Conservation (phyloP, 2,888 invertebrate genomes). For the Brenthis daphne region DNA sequence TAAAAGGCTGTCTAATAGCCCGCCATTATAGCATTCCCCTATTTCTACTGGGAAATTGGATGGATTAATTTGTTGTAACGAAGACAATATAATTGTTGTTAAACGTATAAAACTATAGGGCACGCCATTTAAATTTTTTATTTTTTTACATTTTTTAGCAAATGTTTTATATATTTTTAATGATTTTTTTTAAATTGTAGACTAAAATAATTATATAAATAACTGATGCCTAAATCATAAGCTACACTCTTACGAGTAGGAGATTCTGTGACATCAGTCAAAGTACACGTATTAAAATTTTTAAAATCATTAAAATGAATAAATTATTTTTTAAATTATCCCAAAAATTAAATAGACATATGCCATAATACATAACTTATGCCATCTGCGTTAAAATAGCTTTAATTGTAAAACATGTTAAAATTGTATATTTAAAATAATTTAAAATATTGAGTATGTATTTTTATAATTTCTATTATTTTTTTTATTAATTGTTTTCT, state of each 20-base stretch:
- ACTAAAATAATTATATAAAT: no score
- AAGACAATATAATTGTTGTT: conserved; percentile 17
- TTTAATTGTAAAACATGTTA: neutral
- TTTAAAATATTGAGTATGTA: neutral
- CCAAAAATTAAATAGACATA: no score
- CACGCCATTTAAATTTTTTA: neutral
- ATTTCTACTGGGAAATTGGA: conserved; percentile 39
- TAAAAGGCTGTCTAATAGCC: conserved; percentile 51
- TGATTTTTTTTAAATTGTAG: neutral
- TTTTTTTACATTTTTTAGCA: neutral
- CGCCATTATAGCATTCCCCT: conserved; percentile 35
- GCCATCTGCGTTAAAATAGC: neutral
- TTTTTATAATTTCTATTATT: no score
- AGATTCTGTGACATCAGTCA: no score
- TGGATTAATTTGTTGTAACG: conserved; percentile 36
- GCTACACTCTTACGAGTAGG: no score
- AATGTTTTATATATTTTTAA: neutral
- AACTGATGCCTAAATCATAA: no score
- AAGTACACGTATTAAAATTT: no score
- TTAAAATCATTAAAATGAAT: no score
- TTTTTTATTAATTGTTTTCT: neutral
- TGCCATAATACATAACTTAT: no score
- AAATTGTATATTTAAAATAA: neutral
- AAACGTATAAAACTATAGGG: neutral
- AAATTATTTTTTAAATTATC: no score